These are phyloP conservation scores for Daboia siamensis DNA, from an alignment of 2,113 vertebrate genomes.

Conservation along the genomic window DNA sequence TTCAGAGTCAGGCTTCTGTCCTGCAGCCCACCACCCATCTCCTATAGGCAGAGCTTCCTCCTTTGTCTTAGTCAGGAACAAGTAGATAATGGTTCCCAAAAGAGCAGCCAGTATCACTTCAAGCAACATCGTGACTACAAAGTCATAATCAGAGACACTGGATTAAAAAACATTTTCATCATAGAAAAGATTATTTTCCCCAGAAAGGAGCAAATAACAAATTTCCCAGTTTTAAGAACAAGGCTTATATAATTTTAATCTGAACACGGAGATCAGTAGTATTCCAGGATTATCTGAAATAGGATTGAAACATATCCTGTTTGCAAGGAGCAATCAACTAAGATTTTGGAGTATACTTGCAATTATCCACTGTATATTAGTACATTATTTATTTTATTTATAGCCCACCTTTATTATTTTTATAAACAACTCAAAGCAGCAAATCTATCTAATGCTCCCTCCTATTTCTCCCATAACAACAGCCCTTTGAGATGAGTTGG, in stretches of 20 bases:
- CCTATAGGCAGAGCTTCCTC: constrained; percentile 62
- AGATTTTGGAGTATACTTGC: neutral
- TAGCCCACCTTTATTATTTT: too few species aligned
- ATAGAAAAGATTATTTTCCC: neutral
- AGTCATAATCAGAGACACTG: neutral
- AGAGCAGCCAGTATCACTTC: constrained; percentile 53
- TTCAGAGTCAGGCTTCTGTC: constrained; percentile 37
- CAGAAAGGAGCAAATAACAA: constrained; percentile 1
- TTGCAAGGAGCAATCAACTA: neutral
- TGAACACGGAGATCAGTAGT: neutral
- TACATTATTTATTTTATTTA: too few species aligned
- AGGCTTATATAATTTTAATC: neutral
- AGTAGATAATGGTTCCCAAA: constrained; percentile 62
- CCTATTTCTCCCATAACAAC: neutral
- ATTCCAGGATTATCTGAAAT: neutral
- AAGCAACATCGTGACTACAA: constrained; percentile 66
- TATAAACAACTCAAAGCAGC: too few species aligned
- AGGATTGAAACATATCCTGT: neutral
- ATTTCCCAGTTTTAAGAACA: neutral
- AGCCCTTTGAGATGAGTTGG: neutral
- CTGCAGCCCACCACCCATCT: constrained; percentile 75
- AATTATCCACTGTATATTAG: neutral
- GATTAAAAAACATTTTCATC: neutral
- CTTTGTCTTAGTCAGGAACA: constrained; percentile 55
- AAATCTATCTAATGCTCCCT: neutral